Conservation (phyloP, 2,888 invertebrate genomes). For the Mystacides longicornis region DNA sequence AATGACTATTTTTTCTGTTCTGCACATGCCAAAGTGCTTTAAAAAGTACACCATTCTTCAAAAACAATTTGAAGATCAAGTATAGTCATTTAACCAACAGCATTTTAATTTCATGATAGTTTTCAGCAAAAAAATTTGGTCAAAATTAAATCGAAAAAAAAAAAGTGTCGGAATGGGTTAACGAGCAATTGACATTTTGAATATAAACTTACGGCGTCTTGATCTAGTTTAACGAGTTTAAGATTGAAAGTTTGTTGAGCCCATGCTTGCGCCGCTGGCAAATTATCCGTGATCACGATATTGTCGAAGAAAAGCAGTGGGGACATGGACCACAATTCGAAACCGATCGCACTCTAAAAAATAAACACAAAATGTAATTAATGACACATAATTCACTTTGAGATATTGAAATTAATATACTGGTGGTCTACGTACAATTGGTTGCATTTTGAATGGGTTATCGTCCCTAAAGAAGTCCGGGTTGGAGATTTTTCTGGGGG, state of each 20-base stretch:
- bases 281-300: constrained; percentile 81
- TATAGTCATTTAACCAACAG: too few species aligned
- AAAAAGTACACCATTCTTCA: too few species aligned
- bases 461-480: constrained; percentile 90
- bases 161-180: background rate
- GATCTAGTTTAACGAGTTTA: constrained; percentile 73
- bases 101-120: too few species aligned
- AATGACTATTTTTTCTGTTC: too few species aligned
- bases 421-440: constrained; percentile 79
- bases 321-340: constrained; percentile 99
- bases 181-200: background rate
- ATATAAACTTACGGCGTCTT: constrained; percentile 63
- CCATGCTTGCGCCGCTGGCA: constrained; percentile 67
- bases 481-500: constrained; percentile 77
- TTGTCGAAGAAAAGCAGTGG: constrained; percentile 93
- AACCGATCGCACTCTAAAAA: constrained; percentile 81
- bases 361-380: background rate
- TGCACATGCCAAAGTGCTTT: too few species aligned
- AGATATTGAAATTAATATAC: too few species aligned
- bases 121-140: too few species aligned
- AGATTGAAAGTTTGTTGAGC: constrained; percentile 76
- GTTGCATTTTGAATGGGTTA: constrained; percentile 81
- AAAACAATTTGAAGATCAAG: too few species aligned
- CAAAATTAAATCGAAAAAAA: too few species aligned
- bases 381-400: background rate